Percentiles rank a stretch among this genome's conserved stretches.
Evolutionary conservation across 2,797 vertebrate genomes (phyloP).

Genomic region (Schizothorax lantsangensis): DNA sequence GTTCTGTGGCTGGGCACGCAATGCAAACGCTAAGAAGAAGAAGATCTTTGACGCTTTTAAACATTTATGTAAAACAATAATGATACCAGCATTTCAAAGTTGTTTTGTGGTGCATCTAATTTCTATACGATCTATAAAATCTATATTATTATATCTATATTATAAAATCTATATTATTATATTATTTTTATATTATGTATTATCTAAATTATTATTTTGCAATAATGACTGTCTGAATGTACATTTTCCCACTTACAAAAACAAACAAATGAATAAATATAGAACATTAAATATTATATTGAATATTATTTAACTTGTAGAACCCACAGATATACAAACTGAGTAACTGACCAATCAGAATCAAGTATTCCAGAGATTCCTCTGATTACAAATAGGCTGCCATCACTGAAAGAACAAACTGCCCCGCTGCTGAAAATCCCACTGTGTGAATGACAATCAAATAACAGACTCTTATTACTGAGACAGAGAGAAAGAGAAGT

Average conservation of each 20-base stretch:
- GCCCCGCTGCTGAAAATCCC: neutral
- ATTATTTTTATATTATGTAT: no score
- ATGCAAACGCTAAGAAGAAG: no score
- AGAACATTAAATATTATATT: neutral
- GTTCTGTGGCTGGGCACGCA: no score
- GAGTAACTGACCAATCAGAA: neutral
- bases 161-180: no score
- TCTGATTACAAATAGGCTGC: neutral
- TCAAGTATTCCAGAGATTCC: neutral
- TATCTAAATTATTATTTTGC: neutral
- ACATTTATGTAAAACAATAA: neutral
- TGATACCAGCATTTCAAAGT: neutral
- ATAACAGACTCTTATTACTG: neutral
- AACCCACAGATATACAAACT: neutral
- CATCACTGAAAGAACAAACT: neutral
- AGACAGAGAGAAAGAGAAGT: neutral
- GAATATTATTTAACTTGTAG: neutral
- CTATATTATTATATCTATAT: neutral
- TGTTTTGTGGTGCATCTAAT: neutral
- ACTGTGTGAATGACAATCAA: neutral
- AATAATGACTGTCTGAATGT: neutral
- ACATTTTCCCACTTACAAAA: neutral
- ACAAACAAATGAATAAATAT: neutral
- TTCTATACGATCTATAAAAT: neutral
- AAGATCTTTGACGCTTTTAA: neutral